A percentile compares a stretch with the other conserved stretches of the same genome.
Evolutionary conservation across 2,797 vertebrate genomes (phyloP).

Genomic region (Cyprinodon diabolis): DNA sequence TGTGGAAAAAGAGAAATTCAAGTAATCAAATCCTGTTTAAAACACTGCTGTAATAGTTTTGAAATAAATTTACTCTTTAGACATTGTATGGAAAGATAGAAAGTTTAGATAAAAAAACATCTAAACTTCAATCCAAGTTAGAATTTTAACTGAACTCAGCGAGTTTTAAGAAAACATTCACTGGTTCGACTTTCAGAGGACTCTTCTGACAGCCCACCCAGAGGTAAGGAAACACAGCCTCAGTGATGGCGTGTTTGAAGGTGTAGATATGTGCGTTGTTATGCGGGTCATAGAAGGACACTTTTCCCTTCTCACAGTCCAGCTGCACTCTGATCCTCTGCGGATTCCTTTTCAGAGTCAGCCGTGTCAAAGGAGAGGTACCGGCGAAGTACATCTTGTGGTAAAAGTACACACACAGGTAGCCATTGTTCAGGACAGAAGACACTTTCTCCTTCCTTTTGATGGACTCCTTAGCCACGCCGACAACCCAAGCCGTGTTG

Average conservation of each 20-base stretch:
- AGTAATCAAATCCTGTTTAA: neutral
- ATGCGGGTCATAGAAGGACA: constrained; percentile 63
- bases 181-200: constrained; percentile 65
- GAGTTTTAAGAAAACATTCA: constrained; percentile 46
- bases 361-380: constrained; percentile 72
- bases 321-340: constrained; percentile 66
- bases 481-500: constrained; percentile 76
- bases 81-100: neutral
- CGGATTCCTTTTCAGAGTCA: constrained; percentile 63
- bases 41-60: neutral
- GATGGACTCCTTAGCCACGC: constrained; percentile 72
- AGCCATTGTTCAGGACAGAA: constrained; percentile 73
- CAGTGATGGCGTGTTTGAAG: constrained; percentile 71
- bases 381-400: constrained; percentile 79
- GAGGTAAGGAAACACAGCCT: constrained; percentile 76
- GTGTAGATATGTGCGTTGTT: constrained; percentile 70
- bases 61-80: neutral
- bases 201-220: constrained; percentile 76
- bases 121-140: neutral
- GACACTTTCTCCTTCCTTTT: constrained; percentile 73
- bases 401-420: constrained; percentile 77
- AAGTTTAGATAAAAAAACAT: neutral
- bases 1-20: neutral
- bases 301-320: constrained; percentile 69
- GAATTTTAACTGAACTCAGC: constrained; percentile 21